These are phyloP conservation scores for Octopus sinensis DNA, from an alignment of 1,140 invertebrate species.

Conservation along the genomic window DNA sequence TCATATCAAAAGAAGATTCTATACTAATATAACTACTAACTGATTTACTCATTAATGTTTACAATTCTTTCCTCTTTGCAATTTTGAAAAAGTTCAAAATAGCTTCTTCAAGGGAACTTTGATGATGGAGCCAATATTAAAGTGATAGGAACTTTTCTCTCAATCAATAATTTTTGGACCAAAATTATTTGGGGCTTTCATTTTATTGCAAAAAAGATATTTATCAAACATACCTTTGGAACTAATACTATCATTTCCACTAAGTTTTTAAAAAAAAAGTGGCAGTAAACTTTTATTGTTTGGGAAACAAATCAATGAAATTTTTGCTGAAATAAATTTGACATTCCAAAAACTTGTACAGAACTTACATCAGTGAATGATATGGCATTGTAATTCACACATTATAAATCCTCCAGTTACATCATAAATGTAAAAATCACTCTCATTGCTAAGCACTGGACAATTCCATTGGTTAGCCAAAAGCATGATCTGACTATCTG, in stretches of 20 bases:
- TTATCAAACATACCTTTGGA: slow-evolving; percentile 63
- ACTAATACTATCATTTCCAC: slow-evolving; percentile 86
- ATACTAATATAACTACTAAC: slow-evolving; percentile 37
- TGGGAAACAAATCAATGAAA: slow-evolving; percentile 67
- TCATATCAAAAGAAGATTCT: slow-evolving; percentile 23
- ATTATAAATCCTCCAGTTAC: slow-evolving; percentile 71
- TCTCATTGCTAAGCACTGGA: slow-evolving; percentile 83
- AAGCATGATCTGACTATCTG: slow-evolving; percentile 78
- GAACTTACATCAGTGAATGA: slow-evolving; percentile 24
- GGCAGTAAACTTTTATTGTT: slow-evolving; percentile 68
- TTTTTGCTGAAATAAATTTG: slow-evolving; percentile 72
- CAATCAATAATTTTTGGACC: slow-evolving; percentile 27
- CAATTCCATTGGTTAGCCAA: slow-evolving; percentile 74
- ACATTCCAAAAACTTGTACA: slow-evolving; percentile 61
- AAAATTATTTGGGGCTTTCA: slow-evolving; percentile 61
- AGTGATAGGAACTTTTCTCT: slow-evolving; percentile 67
- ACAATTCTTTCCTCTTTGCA: slow-evolving; percentile 32
- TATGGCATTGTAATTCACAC: slow-evolving; percentile 57
- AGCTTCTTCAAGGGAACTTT: slow-evolving; percentile 68
- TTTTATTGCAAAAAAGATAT: slow-evolving; percentile 68
- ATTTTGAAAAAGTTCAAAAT: slow-evolving; percentile 44
- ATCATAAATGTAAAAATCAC: slow-evolving; percentile 87
- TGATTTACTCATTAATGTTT: slow-evolving; percentile 34
- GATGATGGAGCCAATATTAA: slow-evolving; percentile 73
- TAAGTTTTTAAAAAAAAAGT: slow-evolving; percentile 63